Evolutionary conservation across 2,888 invertebrate genomes (phyloP).

Genomic region (Hofmannophila pseudospretella): DNA sequence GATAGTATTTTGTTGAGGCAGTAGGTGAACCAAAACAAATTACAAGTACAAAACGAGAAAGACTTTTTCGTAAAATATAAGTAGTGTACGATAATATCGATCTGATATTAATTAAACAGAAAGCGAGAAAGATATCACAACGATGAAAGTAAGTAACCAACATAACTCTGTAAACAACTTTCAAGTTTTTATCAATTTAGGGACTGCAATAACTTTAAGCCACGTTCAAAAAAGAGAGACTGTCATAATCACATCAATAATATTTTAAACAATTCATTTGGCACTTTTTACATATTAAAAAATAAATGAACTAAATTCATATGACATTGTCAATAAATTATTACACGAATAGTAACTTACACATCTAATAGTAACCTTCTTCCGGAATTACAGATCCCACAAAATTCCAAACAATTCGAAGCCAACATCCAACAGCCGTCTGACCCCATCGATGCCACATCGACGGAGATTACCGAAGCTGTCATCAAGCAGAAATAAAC

Average conservation of each 20-base stretch:
- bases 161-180: conserved; percentile 4
- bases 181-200: conserved; percentile 8
- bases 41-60: too few species aligned
- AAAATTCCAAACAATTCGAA: conserved; percentile 24
- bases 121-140: conserved; percentile 7
- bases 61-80: too few species aligned
- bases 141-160: conserved; percentile 4
- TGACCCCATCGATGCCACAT: conserved; percentile 39
- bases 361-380: neutral
- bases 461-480: conserved; percentile 44
- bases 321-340: too few species aligned
- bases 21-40: too few species aligned
- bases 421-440: conserved; percentile 30
- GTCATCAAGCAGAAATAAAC: conserved; percentile 50
- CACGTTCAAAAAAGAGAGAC: neutral
- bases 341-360: too few species aligned
- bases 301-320: too few species aligned
- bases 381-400: conserved; percentile 11
- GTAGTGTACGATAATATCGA: too few species aligned
- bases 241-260: neutral
- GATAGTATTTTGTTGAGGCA: too few species aligned
- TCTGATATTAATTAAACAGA: conserved; percentile 5
- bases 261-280: too few species aligned
- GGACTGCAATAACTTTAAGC: neutral
- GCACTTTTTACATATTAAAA: too few species aligned